Conservation (phyloP, 2,888 invertebrate genomes). For the Phengaris alcon region DNA sequence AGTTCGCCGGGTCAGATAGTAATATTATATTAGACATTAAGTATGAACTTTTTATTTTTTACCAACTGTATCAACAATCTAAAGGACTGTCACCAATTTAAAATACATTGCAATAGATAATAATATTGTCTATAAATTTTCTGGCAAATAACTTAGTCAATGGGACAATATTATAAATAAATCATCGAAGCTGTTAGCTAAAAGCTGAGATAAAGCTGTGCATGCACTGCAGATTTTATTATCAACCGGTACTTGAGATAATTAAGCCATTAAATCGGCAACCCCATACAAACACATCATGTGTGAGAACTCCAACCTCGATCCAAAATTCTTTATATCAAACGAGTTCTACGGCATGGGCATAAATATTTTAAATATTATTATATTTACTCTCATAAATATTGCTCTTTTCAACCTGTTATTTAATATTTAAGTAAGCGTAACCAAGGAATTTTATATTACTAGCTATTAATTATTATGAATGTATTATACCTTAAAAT, state of each 20-base stretch:
- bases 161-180: slow-evolving; percentile 31
- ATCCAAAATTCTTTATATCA: slow-evolving; percentile 57
- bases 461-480: background rate
- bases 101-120: no score
- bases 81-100: no score
- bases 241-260: slow-evolving; percentile 68
- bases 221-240: slow-evolving; percentile 50
- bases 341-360: slow-evolving; percentile 47
- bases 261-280: slow-evolving; percentile 73
- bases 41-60: no score
- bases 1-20: no score
- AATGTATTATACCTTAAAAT: background rate
- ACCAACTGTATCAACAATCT: no score
- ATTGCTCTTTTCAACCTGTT: no score
- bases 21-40: no score
- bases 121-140: background rate
- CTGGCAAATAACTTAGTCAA: slow-evolving; percentile 25
- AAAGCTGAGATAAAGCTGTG: slow-evolving; percentile 51
- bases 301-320: slow-evolving; percentile 57
- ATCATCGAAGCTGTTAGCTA: slow-evolving; percentile 40
- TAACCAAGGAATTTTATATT: no score
- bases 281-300: slow-evolving; percentile 49
- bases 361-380: no score
- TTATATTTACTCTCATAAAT: no score
- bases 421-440: no score